phyloP scores from a whole-genome alignment of 2,888 invertebrate species.

The Pilophorus perplexus region DNA sequence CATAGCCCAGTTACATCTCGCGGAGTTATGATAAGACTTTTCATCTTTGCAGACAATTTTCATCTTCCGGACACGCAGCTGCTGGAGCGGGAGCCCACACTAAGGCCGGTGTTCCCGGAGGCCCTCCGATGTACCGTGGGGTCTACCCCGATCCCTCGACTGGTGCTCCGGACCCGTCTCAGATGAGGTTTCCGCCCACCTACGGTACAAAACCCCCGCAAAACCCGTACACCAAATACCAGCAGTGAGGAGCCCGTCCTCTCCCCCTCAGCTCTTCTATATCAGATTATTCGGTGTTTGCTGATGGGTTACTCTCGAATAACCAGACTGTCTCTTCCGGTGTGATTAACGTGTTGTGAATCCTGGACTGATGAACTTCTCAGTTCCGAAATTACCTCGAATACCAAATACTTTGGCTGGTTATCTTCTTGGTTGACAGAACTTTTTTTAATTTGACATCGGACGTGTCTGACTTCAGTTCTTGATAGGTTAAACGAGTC shows the following conservation, averaged over 20 bases:
- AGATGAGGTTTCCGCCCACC: slow-evolving; percentile 37
- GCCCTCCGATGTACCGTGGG: slow-evolving; percentile 39
- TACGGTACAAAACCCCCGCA: slow-evolving; percentile 32
- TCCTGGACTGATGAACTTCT: too few species aligned
- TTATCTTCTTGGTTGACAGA: too few species aligned
- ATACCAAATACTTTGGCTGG: too few species aligned
- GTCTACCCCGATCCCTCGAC: slow-evolving; percentile 30
- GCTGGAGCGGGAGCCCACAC: slow-evolving; percentile 30
- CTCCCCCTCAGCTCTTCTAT: neutral
- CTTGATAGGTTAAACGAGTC: too few species aligned
- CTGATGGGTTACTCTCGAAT: neutral
- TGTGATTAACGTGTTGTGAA: too few species aligned
- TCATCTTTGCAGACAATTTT: slow-evolving; percentile 34
- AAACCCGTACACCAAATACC: slow-evolving; percentile 38
- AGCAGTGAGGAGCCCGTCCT: slow-evolving; percentile 7
- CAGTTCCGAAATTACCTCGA: too few species aligned
- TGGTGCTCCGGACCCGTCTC: slow-evolving; percentile 38
- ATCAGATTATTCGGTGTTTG: neutral
- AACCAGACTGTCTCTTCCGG: too few species aligned
- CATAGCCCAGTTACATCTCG: too few species aligned
- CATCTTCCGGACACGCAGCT: slow-evolving; percentile 33
- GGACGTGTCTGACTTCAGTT: too few species aligned
- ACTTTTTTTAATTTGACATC: too few species aligned
- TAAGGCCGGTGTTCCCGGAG: slow-evolving; percentile 25
- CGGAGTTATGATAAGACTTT: too few species aligned